A percentile compares a stretch with the other conserved stretches of the same genome.
These are phyloP conservation scores for Scolopax mira DNA, from an alignment of 2,113 vertebrate species.

Conservation along the genomic window DNA sequence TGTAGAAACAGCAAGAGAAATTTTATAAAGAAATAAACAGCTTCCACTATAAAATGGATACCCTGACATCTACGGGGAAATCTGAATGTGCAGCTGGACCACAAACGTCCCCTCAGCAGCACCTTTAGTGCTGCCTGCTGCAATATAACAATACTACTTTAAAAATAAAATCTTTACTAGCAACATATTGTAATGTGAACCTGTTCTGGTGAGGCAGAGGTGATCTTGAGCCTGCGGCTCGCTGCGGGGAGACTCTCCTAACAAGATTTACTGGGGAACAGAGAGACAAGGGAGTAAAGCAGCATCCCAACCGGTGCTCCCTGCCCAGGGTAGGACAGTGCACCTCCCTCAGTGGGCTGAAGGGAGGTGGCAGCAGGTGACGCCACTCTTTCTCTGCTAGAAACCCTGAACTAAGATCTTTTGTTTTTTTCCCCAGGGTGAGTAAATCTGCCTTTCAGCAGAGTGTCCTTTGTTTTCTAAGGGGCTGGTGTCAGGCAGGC, in stretches of 20 bases:
- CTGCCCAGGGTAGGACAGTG: rapidly evolving
- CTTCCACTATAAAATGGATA: conserved; percentile 2
- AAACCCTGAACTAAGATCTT: not conserved
- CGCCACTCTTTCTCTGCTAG: not conserved
- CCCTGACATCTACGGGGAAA: not conserved
- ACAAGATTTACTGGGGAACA: not conserved
- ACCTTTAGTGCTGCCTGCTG: not conserved
- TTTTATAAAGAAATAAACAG: conserved; percentile 34
- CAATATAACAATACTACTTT: not conserved
- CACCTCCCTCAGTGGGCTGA: not conserved
- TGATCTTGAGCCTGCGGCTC: not conserved
- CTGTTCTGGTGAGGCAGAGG: not conserved
- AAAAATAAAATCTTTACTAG: conserved; percentile 19
- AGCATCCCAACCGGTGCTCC: rapidly evolving
- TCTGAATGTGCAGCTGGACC: not conserved
- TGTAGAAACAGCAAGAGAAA: not conserved
- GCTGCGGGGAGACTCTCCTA: not conserved
- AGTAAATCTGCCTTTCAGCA: not conserved
- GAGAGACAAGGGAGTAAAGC: not conserved
- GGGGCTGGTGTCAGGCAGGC: rapidly evolving
- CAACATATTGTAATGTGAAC: not conserved
- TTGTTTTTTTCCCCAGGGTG: not conserved
- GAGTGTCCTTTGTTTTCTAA: not conserved
- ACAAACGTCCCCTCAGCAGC: not conserved
- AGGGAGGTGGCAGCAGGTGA: not conserved